A percentile compares a stretch with the other conserved stretches of the same genome.
phyloP scores from a whole-genome alignment of 2,797 vertebrate species.

The Gallinago stenura region DNA sequence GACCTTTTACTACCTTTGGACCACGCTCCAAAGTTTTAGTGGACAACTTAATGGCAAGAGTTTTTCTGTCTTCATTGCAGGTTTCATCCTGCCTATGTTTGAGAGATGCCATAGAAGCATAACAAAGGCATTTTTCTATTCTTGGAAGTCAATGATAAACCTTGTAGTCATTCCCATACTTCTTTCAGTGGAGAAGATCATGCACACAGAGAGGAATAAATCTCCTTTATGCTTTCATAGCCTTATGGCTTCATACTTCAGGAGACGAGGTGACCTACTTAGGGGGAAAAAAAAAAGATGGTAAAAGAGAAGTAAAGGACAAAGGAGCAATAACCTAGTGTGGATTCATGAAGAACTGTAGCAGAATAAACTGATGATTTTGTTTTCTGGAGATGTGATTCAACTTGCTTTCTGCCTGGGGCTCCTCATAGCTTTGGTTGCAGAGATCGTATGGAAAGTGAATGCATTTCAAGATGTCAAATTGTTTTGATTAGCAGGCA shows the following conservation, averaged over 20 bases:
- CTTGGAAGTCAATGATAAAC: conserved; percentile 23
- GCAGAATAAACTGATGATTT: conserved; percentile 17
- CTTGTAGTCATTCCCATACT: conserved; percentile 43
- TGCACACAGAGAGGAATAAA: conserved; percentile 53
- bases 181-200: conserved; percentile 45
- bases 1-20: neutral
- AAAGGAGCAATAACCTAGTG: conserved; percentile 45
- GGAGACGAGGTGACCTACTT: conserved; percentile 63
- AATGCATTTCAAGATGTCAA: neutral
- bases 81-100: neutral
- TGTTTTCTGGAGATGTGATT: conserved; percentile 20
- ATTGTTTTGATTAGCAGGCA: neutral
- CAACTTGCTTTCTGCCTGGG: neutral
- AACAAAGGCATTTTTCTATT: conserved; percentile 56
- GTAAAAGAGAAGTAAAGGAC: conserved; percentile 62
- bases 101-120: neutral
- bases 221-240: conserved; percentile 67
- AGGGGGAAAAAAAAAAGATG: neutral
- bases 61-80: neutral
- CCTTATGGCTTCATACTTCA: conserved; percentile 58
- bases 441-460: neutral
- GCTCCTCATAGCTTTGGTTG: neutral
- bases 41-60: neutral
- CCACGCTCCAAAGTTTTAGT: neutral
- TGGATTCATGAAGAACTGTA: conserved; percentile 5